Evolutionary conservation across 1,140 invertebrate species (phyloP).

Genomic region (Varroa destructor): DNA sequence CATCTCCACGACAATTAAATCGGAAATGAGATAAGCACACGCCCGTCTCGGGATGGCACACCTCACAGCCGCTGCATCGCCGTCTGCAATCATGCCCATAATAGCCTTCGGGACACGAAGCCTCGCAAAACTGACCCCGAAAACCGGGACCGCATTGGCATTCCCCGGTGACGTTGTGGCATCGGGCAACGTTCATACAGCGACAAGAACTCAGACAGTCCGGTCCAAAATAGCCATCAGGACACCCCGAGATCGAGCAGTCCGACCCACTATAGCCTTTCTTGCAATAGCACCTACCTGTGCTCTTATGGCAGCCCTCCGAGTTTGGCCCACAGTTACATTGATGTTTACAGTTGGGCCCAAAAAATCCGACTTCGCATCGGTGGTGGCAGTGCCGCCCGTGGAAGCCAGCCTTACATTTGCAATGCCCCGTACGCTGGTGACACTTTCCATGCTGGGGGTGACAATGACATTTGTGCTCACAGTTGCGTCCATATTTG

Average conservation of each 20-base stretch:
- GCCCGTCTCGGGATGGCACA: slow-evolving; percentile 9
- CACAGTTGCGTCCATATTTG: slow-evolving; percentile 12
- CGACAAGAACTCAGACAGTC: slow-evolving; percentile 10
- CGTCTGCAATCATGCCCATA: slow-evolving; percentile 6
- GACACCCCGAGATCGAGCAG: slow-evolving; percentile 24
- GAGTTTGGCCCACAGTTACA: slow-evolving; percentile 20
- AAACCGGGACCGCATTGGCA: slow-evolving; percentile 14
- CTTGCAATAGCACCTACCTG: slow-evolving; percentile 32
- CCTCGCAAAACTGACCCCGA: slow-evolving; percentile 1
- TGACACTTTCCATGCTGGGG: slow-evolving; percentile 20
- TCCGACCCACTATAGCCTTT: slow-evolving; percentile 32
- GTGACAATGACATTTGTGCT: slow-evolving; percentile 22
- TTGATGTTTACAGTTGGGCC: slow-evolving; percentile 16
- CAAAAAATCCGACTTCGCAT: not conserved
- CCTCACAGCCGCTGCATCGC: slow-evolving; percentile 21
- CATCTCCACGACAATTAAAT: slow-evolving; percentile 2
- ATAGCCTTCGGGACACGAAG: slow-evolving; percentile 10
- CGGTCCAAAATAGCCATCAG: slow-evolving; percentile 16
- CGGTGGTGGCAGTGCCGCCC: slow-evolving; percentile 15
- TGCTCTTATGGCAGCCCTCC: slow-evolving; percentile 15
- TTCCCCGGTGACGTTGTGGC: slow-evolving; percentile 15
- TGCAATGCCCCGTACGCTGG: slow-evolving; percentile 11
- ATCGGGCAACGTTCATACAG: slow-evolving; percentile 7
- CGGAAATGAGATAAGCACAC: slow-evolving; percentile 18
- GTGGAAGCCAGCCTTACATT: slow-evolving; percentile 20